A percentile compares a stretch with the other conserved stretches of the same genome.
These are phyloP conservation scores for Cyclargus thomasi DNA, from an alignment of 1,140 invertebrate genomes.

Conservation along the genomic window DNA sequence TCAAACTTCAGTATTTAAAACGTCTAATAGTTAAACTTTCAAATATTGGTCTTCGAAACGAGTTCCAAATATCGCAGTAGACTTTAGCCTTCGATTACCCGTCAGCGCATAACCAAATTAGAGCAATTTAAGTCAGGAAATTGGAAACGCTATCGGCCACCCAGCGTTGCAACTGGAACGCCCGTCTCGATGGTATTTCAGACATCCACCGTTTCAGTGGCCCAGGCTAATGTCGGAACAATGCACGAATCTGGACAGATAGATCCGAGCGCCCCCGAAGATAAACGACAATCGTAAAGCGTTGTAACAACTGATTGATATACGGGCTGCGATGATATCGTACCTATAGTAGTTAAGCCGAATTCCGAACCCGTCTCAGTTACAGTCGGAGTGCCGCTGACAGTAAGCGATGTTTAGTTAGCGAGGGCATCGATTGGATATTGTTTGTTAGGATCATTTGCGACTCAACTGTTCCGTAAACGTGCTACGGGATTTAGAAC, in stretches of 20 bases:
- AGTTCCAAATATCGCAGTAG: conserved; percentile 38
- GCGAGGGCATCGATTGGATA: conserved; percentile 24
- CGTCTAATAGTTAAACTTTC: neutral
- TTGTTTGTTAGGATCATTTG: neutral
- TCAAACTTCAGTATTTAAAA: neutral
- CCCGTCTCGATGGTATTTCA: conserved; percentile 58
- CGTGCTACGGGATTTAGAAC: no score
- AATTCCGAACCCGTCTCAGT: conserved; percentile 68
- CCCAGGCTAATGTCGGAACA: conserved; percentile 67
- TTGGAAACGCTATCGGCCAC: conserved; percentile 69
- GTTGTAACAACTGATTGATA: conserved; percentile 74
- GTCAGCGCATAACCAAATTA: conserved; percentile 72
- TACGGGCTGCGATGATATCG: conserved; percentile 66
- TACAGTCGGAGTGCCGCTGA: conserved; percentile 66
- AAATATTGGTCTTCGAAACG: conserved; percentile 4
- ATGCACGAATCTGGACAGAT: conserved; percentile 71
- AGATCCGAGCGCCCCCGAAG: conserved; percentile 63
- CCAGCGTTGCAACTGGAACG: conserved; percentile 52
- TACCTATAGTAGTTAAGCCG: conserved; percentile 55
- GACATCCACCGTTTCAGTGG: conserved; percentile 66
- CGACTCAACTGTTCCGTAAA: neutral
- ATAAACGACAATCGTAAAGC: conserved; percentile 71
- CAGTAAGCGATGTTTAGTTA: conserved; percentile 67
- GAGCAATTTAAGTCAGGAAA: conserved; percentile 74
- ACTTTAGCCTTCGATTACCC: conserved; percentile 60